Evolutionary conservation across 2,113 vertebrate genomes (phyloP).

Genomic region (Verasper variegatus): DNA sequence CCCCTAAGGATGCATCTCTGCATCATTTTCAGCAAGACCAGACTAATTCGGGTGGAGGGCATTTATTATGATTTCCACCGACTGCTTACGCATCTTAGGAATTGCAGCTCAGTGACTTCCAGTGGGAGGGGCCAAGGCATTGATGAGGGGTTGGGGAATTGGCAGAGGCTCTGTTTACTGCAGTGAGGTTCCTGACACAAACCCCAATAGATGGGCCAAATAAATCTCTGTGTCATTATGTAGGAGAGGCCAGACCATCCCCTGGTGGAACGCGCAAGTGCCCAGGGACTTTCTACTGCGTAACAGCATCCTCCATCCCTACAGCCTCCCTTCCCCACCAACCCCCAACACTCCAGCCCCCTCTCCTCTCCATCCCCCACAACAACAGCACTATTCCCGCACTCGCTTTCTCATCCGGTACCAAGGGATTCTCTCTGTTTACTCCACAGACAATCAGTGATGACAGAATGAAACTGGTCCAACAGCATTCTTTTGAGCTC

Average conservation of each 20-base stretch:
- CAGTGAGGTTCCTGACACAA: slow-evolving; percentile 66
- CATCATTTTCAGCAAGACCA: slow-evolving; percentile 25
- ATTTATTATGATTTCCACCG: slow-evolving; percentile 17
- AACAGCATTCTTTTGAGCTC: not conserved
- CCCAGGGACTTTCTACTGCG: slow-evolving; percentile 47
- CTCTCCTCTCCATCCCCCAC: slow-evolving; percentile 12
- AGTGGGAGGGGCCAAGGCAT: slow-evolving; percentile 10
- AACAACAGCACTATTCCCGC: slow-evolving; percentile 11
- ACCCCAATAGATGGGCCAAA: slow-evolving; percentile 56
- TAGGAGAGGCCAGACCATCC: slow-evolving; percentile 49
- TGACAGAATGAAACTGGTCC: not conserved
- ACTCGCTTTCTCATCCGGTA: slow-evolving; percentile 2
- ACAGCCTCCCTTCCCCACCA: slow-evolving; percentile 8
- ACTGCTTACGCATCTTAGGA: slow-evolving; percentile 23
- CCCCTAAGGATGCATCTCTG: not conserved
- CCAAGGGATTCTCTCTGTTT: slow-evolving; percentile 20
- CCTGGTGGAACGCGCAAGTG: slow-evolving; percentile 18
- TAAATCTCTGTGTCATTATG: slow-evolving; percentile 71
- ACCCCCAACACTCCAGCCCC: not conserved
- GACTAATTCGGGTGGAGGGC: slow-evolving; percentile 13
- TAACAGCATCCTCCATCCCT: slow-evolving; percentile 56
- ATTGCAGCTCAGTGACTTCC: slow-evolving; percentile 22
- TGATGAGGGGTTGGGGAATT: slow-evolving; percentile 49
- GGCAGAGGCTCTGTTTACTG: slow-evolving; percentile 61
- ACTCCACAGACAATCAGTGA: slow-evolving; percentile 4